These are phyloP conservation scores for Hylaeus volcanicus DNA, from an alignment of 1,140 invertebrate genomes.

Conservation along the genomic window DNA sequence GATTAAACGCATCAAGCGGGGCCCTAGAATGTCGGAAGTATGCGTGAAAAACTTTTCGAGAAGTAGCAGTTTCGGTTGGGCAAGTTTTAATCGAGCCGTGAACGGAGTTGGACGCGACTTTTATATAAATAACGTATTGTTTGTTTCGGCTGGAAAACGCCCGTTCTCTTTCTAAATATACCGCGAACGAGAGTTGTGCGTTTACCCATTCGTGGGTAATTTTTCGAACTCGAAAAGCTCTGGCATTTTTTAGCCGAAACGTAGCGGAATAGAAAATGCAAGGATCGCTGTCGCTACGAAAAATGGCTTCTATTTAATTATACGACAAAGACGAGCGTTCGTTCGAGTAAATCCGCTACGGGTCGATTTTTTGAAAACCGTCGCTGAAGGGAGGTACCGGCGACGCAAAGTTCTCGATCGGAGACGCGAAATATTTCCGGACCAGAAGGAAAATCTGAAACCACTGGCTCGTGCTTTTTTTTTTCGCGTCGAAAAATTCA, in stretches of 20 bases:
- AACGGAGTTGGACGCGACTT: neutral
- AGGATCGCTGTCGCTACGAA: too few relatives aligned
- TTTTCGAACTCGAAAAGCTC: too few relatives aligned
- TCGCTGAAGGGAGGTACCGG: neutral
- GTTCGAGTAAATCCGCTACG: too few relatives aligned
- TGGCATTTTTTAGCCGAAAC: too few relatives aligned
- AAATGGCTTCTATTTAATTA: too few relatives aligned
- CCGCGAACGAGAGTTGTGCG: too few relatives aligned
- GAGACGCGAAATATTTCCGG: conserved; percentile 11
- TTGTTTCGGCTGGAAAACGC: too few relatives aligned
- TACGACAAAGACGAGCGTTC: too few relatives aligned
- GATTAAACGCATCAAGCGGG: neutral
- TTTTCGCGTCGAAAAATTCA: neutral
- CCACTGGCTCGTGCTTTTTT: neutral
- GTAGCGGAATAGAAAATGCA: too few relatives aligned
- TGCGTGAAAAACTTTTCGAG: neutral
- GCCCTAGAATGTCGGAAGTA: neutral
- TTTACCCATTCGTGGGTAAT: too few relatives aligned
- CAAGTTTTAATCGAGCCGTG: neutral
- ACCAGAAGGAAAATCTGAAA: neutral
- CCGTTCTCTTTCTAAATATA: too few relatives aligned
- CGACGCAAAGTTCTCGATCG: conserved; percentile 7
- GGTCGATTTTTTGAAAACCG: conserved; percentile 1
- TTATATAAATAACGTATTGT: too few relatives aligned
- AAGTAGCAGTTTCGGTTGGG: neutral